Conservation (phyloP, 1,140 invertebrate species). For the Uloborus diversus region DNA sequence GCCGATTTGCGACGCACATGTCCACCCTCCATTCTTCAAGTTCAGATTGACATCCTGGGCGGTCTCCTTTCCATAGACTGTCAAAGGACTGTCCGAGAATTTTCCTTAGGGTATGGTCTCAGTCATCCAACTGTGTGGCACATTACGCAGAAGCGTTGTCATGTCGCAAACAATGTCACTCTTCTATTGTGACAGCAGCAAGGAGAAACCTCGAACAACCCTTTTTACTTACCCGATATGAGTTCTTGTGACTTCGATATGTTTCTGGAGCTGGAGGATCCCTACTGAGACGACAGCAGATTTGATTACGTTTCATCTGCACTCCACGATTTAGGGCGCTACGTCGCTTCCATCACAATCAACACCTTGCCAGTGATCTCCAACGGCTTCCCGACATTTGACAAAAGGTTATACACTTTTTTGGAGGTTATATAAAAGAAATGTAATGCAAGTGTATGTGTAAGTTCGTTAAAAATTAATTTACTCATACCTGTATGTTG, state of each 20-base stretch:
- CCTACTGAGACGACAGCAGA: not conserved
- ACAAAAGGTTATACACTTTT: not conserved
- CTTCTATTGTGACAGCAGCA: not conserved
- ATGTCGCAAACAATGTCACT: not conserved
- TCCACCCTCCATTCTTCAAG: not conserved
- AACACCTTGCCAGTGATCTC: too few species aligned
- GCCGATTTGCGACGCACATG: not conserved
- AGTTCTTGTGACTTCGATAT: constrained; percentile 6
- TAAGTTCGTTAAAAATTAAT: not conserved
- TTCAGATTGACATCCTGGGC: constrained; percentile 2
- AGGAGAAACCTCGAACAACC: not conserved
- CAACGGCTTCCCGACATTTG: not conserved
- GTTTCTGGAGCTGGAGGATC: not conserved
- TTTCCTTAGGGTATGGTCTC: not conserved
- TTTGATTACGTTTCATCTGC: not conserved
- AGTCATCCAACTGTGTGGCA: not conserved
- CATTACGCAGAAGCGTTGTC: not conserved
- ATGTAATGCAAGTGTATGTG: not conserved
- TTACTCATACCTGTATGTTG: not conserved
- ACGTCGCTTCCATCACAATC: not conserved
- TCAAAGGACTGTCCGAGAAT: not conserved
- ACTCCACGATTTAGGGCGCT: not conserved
- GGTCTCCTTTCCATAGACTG: constrained; percentile 8
- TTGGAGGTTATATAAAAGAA: not conserved
- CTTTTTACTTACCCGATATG: not conserved